These are phyloP conservation scores for Lytechinus variegatus DNA, from an alignment of 35 echinoderm and acorn worm genomes.

Conservation along the genomic window DNA sequence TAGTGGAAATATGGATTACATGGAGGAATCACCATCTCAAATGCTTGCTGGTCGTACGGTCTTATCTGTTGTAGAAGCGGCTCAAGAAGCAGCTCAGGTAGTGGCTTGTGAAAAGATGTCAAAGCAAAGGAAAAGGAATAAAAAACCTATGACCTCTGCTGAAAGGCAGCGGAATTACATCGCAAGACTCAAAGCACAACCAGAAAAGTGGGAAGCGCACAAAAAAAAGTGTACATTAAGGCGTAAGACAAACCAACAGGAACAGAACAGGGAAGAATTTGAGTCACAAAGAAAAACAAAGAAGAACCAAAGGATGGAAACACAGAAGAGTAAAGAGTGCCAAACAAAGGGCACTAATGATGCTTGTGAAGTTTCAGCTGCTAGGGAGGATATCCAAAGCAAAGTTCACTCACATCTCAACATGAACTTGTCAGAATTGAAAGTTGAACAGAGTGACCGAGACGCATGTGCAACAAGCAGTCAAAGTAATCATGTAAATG, in stretches of 20 bases:
- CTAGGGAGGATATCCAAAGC: neutral
- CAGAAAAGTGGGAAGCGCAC: neutral
- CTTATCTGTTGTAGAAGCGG: neutral
- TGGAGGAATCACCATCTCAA: neutral
- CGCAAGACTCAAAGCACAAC: neutral
- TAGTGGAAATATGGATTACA: neutral
- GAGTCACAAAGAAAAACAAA: neutral
- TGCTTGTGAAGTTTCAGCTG: neutral
- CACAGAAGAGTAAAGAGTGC: neutral
- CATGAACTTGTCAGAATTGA: neutral
- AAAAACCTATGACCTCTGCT: neutral
- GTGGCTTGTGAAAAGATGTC: neutral
- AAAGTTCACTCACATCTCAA: no score
- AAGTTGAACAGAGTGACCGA: neutral
- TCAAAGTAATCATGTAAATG: neutral
- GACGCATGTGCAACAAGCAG: neutral
- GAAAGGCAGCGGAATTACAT: conserved; percentile 19
- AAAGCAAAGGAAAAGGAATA: neutral
- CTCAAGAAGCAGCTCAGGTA: neutral
- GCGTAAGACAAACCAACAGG: neutral
- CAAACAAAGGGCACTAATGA: neutral
- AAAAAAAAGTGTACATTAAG: neutral
- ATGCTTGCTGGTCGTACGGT: neutral
- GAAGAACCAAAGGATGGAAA: neutral
- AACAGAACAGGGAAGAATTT: neutral